Base-by-base conservation (phyloP, 2,797 vertebrate species). In the Meriones psammophilus region DNA sequence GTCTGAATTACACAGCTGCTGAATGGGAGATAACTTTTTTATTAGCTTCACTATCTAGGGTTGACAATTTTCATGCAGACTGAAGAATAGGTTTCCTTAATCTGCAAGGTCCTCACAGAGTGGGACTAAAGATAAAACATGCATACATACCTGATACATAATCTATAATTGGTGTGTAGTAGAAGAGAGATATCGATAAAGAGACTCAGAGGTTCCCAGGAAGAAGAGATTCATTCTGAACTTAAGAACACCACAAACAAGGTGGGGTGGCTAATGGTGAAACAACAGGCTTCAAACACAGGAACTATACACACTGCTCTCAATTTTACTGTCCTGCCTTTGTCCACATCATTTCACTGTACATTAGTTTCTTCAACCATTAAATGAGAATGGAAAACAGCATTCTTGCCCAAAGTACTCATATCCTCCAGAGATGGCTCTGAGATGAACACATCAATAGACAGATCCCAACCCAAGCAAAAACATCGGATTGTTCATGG, bases 401-500 rank as follows among this genome's bases (percentile, higher is more conserved):
- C 86, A 88, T 96, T 96, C 87, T 83, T 95, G 84, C 94, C 91
- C 88, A 68, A 96, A 96, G 94, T 78, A 93, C 69, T 94, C 36
- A 30, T 28, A 81, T 81, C 73, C 93, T 96, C 84, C 85, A 54
- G 93, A 95, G 88, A 94, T 88, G 76, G 15, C 76, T 91, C 68
- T 8, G 83, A 92, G 89, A 94, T 92, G 92, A 97, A 93, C 88
- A 90, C 84, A 90, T 96, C 92, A 91, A 69, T 20, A 94, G 91
- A 94, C 92, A 97, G 76, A 90, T 97, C 69, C 96, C 84, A 96
- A 98, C 58, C 87, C 92, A 91, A 93, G 95, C 93, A 95, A 97
- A 95, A 97, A 94, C 79, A 96, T 88, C 0, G 8, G 39, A 94
- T 97, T 97, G 91, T 95, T 96, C 95, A 95, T 80, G 94, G 94